Evolutionary conservation across 2,797 vertebrate genomes (phyloP).

Genomic region (Platyrinchus mystaceus): DNA sequence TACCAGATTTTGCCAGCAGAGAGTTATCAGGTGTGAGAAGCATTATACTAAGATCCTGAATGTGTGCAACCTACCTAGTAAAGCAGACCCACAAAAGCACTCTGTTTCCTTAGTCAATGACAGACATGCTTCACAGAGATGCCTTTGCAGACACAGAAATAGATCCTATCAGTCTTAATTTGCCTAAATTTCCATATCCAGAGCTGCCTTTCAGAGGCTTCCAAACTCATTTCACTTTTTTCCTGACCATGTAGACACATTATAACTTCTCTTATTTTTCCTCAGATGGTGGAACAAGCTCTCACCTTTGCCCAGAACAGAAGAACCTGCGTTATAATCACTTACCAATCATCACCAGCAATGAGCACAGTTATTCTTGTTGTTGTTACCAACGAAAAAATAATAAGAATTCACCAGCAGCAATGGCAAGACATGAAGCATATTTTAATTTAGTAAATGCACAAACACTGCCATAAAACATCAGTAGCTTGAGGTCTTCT

Average conservation of each 20-base stretch:
- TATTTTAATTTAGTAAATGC: conserved; percentile 77
- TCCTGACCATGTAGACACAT: not conserved
- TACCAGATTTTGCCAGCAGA: not conserved
- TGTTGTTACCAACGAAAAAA: conserved; percentile 23
- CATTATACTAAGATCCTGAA: not conserved
- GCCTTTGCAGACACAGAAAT: not conserved
- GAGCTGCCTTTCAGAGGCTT: not conserved
- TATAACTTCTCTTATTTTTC: not conserved
- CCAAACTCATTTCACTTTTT: not conserved
- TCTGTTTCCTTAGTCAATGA: not conserved
- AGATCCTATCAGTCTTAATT: not conserved
- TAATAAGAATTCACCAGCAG: conserved; percentile 63
- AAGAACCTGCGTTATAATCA: not conserved
- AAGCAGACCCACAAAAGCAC: not conserved
- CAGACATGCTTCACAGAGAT: not conserved
- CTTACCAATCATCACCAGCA: not conserved
- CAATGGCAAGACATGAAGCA: conserved; percentile 56
- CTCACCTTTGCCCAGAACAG: not conserved
- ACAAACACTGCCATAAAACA: conserved; percentile 62
- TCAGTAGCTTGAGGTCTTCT: conserved; percentile 37
- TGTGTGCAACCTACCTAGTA: no score
- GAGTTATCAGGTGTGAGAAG: not conserved
- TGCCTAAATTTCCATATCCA: not conserved
- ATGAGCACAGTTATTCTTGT: not conserved
- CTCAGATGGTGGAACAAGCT: not conserved